Conservation (phyloP, 2,888 invertebrate genomes). For the Notodonta ziczac region DNA sequence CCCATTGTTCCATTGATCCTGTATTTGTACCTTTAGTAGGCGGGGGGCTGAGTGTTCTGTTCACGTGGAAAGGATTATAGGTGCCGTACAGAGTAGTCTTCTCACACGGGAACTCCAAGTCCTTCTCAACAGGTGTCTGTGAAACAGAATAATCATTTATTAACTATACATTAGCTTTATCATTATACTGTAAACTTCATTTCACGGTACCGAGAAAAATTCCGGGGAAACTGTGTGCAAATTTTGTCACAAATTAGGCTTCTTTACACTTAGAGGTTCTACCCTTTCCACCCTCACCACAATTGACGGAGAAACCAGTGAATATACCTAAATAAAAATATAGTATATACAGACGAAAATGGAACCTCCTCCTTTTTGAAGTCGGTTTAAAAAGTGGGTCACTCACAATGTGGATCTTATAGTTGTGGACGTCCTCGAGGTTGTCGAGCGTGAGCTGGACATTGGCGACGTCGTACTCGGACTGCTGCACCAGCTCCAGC, state of each 20-base stretch:
- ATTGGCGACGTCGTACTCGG: conserved; percentile 93
- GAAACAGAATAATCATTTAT: conserved; percentile 1
- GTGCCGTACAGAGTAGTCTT: conserved; percentile 91
- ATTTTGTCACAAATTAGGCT: too few relatives aligned
- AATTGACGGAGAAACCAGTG: too few relatives aligned
- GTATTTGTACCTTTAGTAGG: conserved; percentile 71
- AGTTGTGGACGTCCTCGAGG: conserved; percentile 87
- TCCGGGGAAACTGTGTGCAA: too few relatives aligned
- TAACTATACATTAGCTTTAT: too few relatives aligned
- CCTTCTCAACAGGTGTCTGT: conserved; percentile 92
- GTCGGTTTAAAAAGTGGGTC: background rate
- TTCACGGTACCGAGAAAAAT: too few relatives aligned
- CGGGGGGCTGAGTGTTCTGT: conserved; percentile 85
- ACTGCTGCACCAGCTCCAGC: conserved; percentile 93
- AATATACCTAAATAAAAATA: too few relatives aligned
- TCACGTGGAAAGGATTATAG: conserved; percentile 93
- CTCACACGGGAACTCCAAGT: conserved; percentile 95
- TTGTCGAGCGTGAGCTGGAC: conserved; percentile 91
- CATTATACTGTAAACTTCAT: too few relatives aligned
- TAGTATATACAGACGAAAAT: too few relatives aligned
- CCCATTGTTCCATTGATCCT: too few relatives aligned
- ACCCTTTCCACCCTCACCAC: too few relatives aligned
- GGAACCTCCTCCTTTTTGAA: too few relatives aligned
- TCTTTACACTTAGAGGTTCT: too few relatives aligned
- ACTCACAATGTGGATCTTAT: conserved; percentile 92